phyloP scores from a whole-genome alignment of 2,113 vertebrate species.

The Carollia perspicillata region DNA sequence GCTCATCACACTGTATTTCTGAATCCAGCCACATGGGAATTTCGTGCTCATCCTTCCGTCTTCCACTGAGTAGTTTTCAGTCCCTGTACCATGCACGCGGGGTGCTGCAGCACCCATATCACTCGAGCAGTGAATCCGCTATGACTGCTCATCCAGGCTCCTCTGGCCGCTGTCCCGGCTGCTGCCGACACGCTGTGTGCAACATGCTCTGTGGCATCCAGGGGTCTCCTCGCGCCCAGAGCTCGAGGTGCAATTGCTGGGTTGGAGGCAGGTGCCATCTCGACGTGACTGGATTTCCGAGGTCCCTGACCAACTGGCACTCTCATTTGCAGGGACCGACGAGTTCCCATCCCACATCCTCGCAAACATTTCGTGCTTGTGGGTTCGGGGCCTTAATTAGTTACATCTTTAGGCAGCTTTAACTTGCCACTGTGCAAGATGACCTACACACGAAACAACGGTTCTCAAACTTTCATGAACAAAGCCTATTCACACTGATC shows the following conservation, averaged over 20 bases:
- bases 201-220: background rate
- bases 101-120: background rate
- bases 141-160: background rate
- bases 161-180: background rate
- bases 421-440: background rate
- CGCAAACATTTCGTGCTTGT: background rate
- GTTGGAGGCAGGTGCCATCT: background rate
- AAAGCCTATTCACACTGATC: background rate
- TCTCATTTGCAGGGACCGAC: background rate
- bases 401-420: background rate
- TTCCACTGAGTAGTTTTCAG: background rate
- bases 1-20: background rate
- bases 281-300: background rate
- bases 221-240: too few relatives aligned
- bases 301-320: background rate
- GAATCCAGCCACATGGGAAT: background rate
- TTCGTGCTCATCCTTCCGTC: background rate
- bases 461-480: background rate
- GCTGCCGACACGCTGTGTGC: background rate
- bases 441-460: background rate
- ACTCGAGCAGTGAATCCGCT: background rate
- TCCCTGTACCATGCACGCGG: background rate
- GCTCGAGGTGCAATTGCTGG: background rate
- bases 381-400: background rate
- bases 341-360: background rate